phyloP scores from a whole-genome alignment of 37 sponge, comb jelly and placozoan genomes.

The Corticium candelabrum region DNA sequence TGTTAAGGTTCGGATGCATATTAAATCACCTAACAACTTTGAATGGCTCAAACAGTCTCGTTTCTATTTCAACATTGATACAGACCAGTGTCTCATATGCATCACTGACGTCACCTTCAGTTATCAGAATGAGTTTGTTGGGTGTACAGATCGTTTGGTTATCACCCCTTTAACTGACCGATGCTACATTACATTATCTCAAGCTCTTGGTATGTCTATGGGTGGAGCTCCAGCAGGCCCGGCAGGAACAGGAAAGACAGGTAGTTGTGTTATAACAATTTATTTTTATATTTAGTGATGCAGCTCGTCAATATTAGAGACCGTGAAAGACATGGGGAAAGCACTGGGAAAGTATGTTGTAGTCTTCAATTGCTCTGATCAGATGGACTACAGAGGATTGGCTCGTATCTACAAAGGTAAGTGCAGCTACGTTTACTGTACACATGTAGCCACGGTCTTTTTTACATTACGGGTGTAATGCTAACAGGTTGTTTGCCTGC shows the following conservation, averaged over 20 bases:
- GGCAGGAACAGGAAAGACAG: conserved; percentile 35
- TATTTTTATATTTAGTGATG: not conserved
- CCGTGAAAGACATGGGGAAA: conserved; percentile 34
- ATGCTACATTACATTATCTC: conserved; percentile 28
- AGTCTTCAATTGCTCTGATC: conserved; percentile 37
- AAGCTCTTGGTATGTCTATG: conserved; percentile 28
- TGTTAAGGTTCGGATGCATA: conserved; percentile 61
- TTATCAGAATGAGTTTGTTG: conserved; percentile 97
- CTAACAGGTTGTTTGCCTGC: not conserved
- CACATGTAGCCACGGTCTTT: not conserved
- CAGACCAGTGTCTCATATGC: conserved; percentile 62
- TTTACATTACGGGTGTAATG: no score
- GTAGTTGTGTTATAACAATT: not conserved
- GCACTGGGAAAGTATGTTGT: conserved; percentile 33
- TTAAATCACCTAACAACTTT: conserved; percentile 82
- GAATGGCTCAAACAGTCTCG: conserved; percentile 97
- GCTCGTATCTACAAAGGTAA: conserved; percentile 29
- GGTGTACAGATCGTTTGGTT: conserved; percentile 93
- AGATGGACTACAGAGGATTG: conserved; percentile 31
- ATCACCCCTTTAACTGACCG: conserved; percentile 97
- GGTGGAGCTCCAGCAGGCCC: conserved; percentile 34
- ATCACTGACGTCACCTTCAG: conserved; percentile 93
- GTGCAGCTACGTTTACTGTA: not conserved
- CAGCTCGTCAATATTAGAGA: conserved; percentile 5
- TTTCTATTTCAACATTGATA: conserved; percentile 93